phyloP scores from a whole-genome alignment of 1,140 invertebrate species.

The Ceratina australensis region DNA sequence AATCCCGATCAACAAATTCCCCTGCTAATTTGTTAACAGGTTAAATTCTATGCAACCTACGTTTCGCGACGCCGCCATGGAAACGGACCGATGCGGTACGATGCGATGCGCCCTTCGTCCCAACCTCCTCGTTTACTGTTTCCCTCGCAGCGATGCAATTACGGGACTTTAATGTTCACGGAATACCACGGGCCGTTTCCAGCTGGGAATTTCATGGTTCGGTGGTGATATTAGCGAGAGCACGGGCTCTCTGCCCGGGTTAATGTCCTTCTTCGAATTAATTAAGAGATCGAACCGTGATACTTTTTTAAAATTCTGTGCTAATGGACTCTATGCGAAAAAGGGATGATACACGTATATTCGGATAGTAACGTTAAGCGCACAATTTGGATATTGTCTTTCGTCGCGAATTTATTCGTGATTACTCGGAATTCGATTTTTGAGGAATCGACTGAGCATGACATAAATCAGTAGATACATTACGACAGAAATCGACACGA shows the following conservation, averaged over 20 bases:
- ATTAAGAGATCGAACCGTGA: constrained; percentile 62
- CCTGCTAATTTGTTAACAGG: constrained; percentile 50
- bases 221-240: constrained; percentile 68
- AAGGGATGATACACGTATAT: too few species aligned
- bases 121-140: constrained; percentile 54
- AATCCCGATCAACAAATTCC: constrained; percentile 31
- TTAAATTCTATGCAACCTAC: constrained; percentile 24
- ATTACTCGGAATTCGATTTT: too few species aligned
- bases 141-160: constrained; percentile 73
- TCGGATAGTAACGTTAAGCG: too few species aligned
- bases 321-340: not conserved
- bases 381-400: too few species aligned
- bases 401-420: too few species aligned
- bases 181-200: constrained; percentile 69
- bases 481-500: too few species aligned
- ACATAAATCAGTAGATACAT: too few species aligned
- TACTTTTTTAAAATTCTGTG: constrained; percentile 8
- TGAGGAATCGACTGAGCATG: too few species aligned
- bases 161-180: constrained; percentile 70
- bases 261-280: constrained; percentile 65
- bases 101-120: constrained; percentile 3
- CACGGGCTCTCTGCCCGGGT: constrained; percentile 21
- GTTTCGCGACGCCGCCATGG: constrained; percentile 24
- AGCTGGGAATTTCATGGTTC: constrained; percentile 72
- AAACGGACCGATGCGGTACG: constrained; percentile 20